Base-by-base conservation (phyloP, 2,888 invertebrate species). In the Campoplex nolae region DNA sequence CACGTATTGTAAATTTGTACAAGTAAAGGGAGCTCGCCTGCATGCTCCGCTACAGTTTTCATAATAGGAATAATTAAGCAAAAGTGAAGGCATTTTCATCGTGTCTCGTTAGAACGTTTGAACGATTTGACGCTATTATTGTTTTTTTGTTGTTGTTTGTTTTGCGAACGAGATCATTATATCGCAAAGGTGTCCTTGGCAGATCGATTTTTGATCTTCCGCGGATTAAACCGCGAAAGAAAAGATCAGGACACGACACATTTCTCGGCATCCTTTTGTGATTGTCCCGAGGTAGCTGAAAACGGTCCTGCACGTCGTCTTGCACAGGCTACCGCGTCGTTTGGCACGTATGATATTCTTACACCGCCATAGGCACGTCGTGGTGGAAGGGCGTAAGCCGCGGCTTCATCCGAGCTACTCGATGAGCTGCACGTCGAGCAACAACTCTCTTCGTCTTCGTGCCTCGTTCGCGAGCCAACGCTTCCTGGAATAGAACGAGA, bases 321-420 rank as follows among this genome's bases (percentile, higher is more conserved):
- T 74, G 98, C 98, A 92, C 97, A 97, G 83, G 98, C 98, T 74
- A 98, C 95, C 7, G 98, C 97, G 95, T 98, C 98, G 94, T 98
- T 98, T 90, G 98, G 98, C 89, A 98, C 98, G 95, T 98, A 99
- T 13, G 98, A 98, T 91, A 98, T 98, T 90, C 98, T 95, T 18
- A 98, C 98, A 62, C 98, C 98, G 81, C 98, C 98, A 93, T 98
- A 98, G 76, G 97, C 97, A 84, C 97, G 95, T 90, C 98, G 95
- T 62, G 98, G 97, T 4, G 98, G 98, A 91, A 98, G 95, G 87
- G 98, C 97, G 94, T 98, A 98, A 89, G 98, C 97, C 92, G 97
- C 97, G 89, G 98, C 97, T 89, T 98, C 98, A 78, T 98, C 98
- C 23, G 98, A 98, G 42, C 98, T 97, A 91, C 97, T 97, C 73